Conservation (phyloP, 2,113 vertebrate genomes). For the Zosterops pallidus region DNA sequence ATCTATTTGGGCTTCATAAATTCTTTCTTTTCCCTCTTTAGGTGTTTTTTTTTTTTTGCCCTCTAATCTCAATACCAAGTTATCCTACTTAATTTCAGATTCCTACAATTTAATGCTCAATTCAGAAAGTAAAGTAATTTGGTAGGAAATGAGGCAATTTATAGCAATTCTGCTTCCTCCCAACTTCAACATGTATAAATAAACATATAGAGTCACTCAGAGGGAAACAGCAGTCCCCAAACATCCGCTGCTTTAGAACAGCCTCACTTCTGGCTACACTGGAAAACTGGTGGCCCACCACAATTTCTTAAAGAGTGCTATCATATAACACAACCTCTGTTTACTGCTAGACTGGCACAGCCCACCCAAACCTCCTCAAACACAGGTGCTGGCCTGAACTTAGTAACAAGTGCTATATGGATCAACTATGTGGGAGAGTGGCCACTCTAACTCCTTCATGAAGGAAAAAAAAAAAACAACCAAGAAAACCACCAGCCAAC, state of each 20-base stretch:
- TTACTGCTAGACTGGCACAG: background rate
- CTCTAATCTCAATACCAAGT: background rate
- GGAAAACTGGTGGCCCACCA: background rate
- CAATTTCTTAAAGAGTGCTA: background rate
- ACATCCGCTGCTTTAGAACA: background rate
- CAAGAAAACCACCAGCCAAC: background rate
- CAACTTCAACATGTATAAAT: background rate
- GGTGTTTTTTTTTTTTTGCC: accelerated
- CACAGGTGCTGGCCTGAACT: background rate
- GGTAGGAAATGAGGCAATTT: background rate
- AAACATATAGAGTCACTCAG: background rate
- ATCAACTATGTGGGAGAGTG: background rate
- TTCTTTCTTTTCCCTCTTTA: background rate
- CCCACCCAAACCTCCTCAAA: background rate
- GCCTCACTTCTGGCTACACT: background rate
- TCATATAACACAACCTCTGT: background rate
- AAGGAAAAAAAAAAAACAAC: background rate
- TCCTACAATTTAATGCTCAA: background rate
- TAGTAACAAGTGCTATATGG: background rate
- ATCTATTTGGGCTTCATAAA: background rate
- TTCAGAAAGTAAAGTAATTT: background rate
- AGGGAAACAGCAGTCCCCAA: background rate
- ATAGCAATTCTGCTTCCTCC: background rate
- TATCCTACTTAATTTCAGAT: background rate
- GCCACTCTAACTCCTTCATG: background rate